Conservation (phyloP, 2,888 invertebrate species). For the Platycnemis pennipes region DNA sequence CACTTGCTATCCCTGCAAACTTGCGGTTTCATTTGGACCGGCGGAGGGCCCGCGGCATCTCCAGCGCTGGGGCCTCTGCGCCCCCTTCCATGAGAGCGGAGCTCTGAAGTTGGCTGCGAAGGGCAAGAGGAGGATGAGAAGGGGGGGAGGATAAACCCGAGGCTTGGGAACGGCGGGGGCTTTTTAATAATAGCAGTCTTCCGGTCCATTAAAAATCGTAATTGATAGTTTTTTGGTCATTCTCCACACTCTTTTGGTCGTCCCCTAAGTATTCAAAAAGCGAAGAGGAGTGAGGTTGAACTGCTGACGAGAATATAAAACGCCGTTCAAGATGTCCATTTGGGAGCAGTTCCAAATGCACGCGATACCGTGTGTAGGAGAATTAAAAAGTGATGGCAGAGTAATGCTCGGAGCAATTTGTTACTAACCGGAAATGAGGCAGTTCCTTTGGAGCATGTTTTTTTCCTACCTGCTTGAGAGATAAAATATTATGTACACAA, state of each 20-base stretch:
- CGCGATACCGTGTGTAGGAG: neutral
- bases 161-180: neutral
- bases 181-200: slow-evolving; percentile 46
- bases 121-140: no score
- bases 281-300: neutral
- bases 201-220: slow-evolving; percentile 54
- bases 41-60: no score
- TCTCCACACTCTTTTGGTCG: neutral
- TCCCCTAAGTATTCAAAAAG: neutral
- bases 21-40: neutral
- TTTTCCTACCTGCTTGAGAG: neutral
- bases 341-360: neutral
- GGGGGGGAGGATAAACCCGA: neutral
- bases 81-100: no score
- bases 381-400: neutral
- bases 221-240: slow-evolving; percentile 45
- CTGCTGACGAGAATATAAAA: slow-evolving; percentile 55
- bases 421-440: neutral
- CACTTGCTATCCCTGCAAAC: neutral
- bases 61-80: no score
- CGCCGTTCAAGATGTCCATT: neutral
- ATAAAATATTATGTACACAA: neutral
- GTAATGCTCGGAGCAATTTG: neutral
- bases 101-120: no score
- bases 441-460: neutral